Evolutionary conservation across 2,113 vertebrate genomes (phyloP).

Genomic region (Girardinichthys multiradiatus): DNA sequence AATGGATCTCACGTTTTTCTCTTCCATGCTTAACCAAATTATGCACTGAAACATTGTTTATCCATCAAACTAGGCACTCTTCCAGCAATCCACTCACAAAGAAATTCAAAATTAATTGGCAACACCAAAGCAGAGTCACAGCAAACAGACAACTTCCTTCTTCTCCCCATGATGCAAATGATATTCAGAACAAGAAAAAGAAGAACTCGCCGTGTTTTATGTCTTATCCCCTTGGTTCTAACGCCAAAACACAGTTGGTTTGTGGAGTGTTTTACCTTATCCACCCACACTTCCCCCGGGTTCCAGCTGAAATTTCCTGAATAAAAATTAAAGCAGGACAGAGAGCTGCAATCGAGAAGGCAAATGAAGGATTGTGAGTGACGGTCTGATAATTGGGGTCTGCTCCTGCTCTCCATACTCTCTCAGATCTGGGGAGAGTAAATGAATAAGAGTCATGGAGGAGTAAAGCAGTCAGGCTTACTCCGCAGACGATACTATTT

Average conservation of each 20-base stretch:
- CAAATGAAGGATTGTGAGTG: slow-evolving; percentile 73
- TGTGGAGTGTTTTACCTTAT: slow-evolving; percentile 78
- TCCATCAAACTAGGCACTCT: slow-evolving; percentile 70
- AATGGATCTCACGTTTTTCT: slow-evolving; percentile 58
- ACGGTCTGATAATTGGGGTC: slow-evolving; percentile 76
- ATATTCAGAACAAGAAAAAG: slow-evolving; percentile 37
- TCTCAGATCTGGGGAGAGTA: slow-evolving; percentile 66
- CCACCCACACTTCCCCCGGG: slow-evolving; percentile 59
- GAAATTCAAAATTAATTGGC: slow-evolving; percentile 77
- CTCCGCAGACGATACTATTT: slow-evolving; percentile 67
- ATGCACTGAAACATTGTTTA: slow-evolving; percentile 76
- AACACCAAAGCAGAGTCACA: slow-evolving; percentile 59
- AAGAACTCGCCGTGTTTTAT: slow-evolving; percentile 51
- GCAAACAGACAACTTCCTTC: slow-evolving; percentile 57
- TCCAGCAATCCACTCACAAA: slow-evolving; percentile 70
- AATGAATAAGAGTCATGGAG: slow-evolving; percentile 31
- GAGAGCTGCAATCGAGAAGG: slow-evolving; percentile 58
- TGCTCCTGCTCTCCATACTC: slow-evolving; percentile 49
- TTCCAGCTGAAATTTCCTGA: slow-evolving; percentile 57
- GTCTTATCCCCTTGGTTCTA: slow-evolving; percentile 55
- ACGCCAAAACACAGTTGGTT: slow-evolving; percentile 66
- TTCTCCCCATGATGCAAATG: slow-evolving; percentile 56
- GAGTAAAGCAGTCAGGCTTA: slow-evolving; percentile 50
- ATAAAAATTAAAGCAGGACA: slow-evolving; percentile 66
- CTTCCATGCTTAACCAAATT: slow-evolving; percentile 65